Conservation (phyloP, 2,888 invertebrate genomes). For the Lymantria monacha region DNA sequence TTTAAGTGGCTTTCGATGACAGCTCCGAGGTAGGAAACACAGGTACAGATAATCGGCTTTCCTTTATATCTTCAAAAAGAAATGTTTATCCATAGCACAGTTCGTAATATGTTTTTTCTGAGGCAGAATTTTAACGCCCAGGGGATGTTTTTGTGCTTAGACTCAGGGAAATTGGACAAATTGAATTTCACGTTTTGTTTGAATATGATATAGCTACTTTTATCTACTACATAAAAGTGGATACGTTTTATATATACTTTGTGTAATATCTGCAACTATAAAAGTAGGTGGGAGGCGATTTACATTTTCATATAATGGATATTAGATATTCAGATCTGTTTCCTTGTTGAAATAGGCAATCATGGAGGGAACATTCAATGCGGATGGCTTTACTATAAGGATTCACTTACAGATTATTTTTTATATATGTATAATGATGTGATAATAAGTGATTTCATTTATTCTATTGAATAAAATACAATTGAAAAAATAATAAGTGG, state of each 20-base stretch:
- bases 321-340: constrained; percentile 23
- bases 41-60: constrained; percentile 52
- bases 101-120: constrained; percentile 51
- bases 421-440: no score
- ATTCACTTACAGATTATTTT: background rate
- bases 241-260: constrained; percentile 3
- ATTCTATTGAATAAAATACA: no score
- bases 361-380: constrained; percentile 19
- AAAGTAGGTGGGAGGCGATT: constrained; percentile 13
- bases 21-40: constrained; percentile 24
- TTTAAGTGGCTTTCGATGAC: constrained; percentile 37
- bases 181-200: constrained; percentile 54
- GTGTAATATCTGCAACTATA: constrained; percentile 5
- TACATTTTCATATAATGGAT: constrained; percentile 13
- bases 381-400: constrained; percentile 2
- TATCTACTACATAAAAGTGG: constrained; percentile 7
- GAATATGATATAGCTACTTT: constrained; percentile 34
- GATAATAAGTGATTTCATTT: no score
- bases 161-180: constrained; percentile 50
- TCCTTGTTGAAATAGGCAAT: constrained; percentile 34
- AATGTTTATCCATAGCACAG: constrained; percentile 46
- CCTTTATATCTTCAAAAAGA: constrained; percentile 29
- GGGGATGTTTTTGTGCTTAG: constrained; percentile 50
- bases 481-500: no score
- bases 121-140: constrained; percentile 43